Evolutionary conservation across 2,888 invertebrate genomes (phyloP), one percentile per base, ranked within the genome.

Genomic region (Cactoblastis cactorum): DNA sequence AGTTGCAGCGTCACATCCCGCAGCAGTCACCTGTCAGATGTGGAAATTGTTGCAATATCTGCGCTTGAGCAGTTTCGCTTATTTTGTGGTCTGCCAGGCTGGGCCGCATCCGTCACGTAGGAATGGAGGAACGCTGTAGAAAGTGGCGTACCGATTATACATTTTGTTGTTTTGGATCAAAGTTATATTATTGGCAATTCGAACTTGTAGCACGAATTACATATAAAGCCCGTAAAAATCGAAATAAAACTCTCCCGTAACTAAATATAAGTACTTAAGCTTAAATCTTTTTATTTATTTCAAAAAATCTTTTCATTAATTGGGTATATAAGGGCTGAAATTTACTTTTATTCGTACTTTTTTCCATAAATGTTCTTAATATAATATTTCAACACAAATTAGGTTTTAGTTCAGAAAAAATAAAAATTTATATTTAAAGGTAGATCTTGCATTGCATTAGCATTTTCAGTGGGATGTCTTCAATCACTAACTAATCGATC

Each of bases 11-110:
- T 14, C 28, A 43, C 28, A 43, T 33, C 32, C 45, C 45, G 15
- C 33, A 19, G 34, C 32, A 19, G n/a, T 8, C 33, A 46, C 34
- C 45, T 46, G 45, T 46, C 45, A 46, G 33, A 46, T 34, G 33
- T 18, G 45, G 19, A 34, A 34, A 33, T 46, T 34, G 14, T 34
- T 18, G 32, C 18, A 19, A 46, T 34, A 45, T 19, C 8, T 45
- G 28, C 45, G 32, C 34, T 18, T 45, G 34, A 34, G 12, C 33
- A 33, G 18, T 34, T 46, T 46, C 12, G 12, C 34, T 18, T 32
- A 46, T 34, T 6, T 46, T 46, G 45, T 46, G 45, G 45, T 46
- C 28, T 24, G 14, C 14, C 41, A 28, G 28, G 17, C 43, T 15
- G 5, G 28, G 17, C 43, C 43, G 43, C 43, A 43, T 43, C 43